Evolutionary conservation across 2,113 vertebrate genomes (phyloP).

Genomic region (Ellobius talpinus): DNA sequence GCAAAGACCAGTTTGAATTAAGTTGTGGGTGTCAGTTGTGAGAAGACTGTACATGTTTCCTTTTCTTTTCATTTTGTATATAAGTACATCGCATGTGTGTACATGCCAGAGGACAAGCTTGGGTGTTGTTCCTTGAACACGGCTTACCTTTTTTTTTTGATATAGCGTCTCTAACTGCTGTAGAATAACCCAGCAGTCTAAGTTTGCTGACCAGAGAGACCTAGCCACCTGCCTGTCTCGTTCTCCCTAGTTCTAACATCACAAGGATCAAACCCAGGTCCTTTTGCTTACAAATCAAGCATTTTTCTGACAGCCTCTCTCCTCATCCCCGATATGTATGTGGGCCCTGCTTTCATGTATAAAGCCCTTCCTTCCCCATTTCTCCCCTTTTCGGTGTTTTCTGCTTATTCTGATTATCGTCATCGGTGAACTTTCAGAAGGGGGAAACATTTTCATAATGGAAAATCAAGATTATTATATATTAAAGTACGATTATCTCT

Average conservation of each 20-base stretch:
- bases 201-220: background rate
- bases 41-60: background rate
- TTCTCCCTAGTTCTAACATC: background rate
- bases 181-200: background rate
- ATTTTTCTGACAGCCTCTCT: background rate
- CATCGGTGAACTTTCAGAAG: conserved; percentile 15
- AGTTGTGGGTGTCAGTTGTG: background rate
- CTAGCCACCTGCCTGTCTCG: background rate
- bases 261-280: background rate
- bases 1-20: background rate
- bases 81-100: too few relatives aligned
- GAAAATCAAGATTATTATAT: conserved; percentile 28
- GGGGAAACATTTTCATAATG: conserved; percentile 28
- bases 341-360: background rate
- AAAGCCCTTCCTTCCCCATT: background rate
- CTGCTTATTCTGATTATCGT: conserved; percentile 24
- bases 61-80: too few relatives aligned
- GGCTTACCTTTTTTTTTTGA: background rate
- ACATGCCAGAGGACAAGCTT: background rate
- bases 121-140: background rate
- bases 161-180: background rate
- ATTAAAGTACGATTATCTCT: conserved; percentile 21
- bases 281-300: background rate
- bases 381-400: background rate
- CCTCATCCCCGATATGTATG: background rate